Percentiles rank a stretch among this genome's conserved stretches.
Evolutionary conservation across 2,888 invertebrate species (phyloP).

Genomic region (Ichneumoninae sp.): DNA sequence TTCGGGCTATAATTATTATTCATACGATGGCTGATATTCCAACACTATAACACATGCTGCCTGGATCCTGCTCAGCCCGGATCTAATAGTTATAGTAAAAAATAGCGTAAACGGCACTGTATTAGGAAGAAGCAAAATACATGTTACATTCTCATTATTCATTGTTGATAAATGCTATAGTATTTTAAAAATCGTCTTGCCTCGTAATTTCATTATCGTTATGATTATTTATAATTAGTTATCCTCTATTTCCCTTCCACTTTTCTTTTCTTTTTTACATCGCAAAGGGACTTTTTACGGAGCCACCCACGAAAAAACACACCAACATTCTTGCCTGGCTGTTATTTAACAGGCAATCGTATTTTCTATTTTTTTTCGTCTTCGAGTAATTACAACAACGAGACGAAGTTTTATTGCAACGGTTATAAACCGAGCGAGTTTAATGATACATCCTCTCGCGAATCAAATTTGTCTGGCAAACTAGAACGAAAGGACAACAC

Average conservation of each 20-base stretch:
- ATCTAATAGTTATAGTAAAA: constrained; percentile 82
- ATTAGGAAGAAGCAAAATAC: constrained; percentile 85
- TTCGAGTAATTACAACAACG: constrained; percentile 58
- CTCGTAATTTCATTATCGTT: constrained; percentile 67
- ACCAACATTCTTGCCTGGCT: constrained; percentile 50
- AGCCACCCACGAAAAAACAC: constrained; percentile 36
- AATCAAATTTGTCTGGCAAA: constrained; percentile 31
- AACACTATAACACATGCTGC: constrained; percentile 74
- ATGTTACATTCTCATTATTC: constrained; percentile 82
- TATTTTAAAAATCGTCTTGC: constrained; percentile 75
- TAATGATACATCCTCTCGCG: constrained; percentile 37
- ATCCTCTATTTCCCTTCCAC: constrained; percentile 26
- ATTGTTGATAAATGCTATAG: constrained; percentile 83
- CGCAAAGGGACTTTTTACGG: constrained; percentile 49
- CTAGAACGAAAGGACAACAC: constrained; percentile 40
- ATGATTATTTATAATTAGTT: constrained; percentile 66
- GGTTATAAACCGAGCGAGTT: neutral
- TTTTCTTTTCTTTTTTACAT: constrained; percentile 53
- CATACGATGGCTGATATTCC: constrained; percentile 72
- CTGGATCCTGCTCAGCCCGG: constrained; percentile 73
- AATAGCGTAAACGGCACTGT: constrained; percentile 85
- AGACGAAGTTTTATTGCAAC: constrained; percentile 48
- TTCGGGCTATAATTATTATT: constrained; percentile 68
- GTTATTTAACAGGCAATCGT: constrained; percentile 42
- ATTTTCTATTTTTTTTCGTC: constrained; percentile 29